These are phyloP conservation scores for Strongylocentrotus purpuratus DNA, from an alignment of 35 echinoderm and acorn worm genomes.

Conservation along the genomic window DNA sequence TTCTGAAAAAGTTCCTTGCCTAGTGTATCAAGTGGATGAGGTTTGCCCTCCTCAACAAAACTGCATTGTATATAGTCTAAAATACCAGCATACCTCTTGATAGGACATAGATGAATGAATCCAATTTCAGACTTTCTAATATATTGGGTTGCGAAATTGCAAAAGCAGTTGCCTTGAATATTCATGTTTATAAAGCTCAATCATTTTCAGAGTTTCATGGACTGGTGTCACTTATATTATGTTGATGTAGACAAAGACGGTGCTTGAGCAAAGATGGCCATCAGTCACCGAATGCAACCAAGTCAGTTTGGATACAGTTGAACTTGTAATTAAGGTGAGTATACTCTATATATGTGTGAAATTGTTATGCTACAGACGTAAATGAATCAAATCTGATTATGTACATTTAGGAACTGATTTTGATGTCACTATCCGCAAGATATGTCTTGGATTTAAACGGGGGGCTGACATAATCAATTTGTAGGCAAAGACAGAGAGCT, in stretches of 20 bases:
- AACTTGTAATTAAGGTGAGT: conserved; percentile 53
- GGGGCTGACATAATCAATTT: too few species aligned
- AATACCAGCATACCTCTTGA: background rate
- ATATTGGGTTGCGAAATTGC: background rate
- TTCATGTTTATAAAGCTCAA: background rate
- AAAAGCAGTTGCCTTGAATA: background rate
- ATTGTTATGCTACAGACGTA: too few species aligned
- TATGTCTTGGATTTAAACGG: too few species aligned
- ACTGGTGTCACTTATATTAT: background rate
- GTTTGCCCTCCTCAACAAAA: too few species aligned
- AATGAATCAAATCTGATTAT: too few species aligned
- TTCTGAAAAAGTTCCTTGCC: too few species aligned
- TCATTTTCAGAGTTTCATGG: background rate
- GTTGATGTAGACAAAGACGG: conserved; percentile 25
- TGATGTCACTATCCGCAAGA: too few species aligned
- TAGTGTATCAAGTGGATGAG: too few species aligned
- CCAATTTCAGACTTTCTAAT: too few species aligned
- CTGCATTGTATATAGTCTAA: too few species aligned
- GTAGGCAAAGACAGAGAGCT: too few species aligned
- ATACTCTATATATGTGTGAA: background rate
- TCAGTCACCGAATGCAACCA: background rate
- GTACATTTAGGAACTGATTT: too few species aligned
- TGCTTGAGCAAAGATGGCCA: conserved; percentile 62
- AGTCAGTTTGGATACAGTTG: background rate
- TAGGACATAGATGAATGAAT: background rate